These are phyloP conservation scores for Danionella dracula DNA, from an alignment of 2,797 vertebrate genomes.

Conservation along the genomic window DNA sequence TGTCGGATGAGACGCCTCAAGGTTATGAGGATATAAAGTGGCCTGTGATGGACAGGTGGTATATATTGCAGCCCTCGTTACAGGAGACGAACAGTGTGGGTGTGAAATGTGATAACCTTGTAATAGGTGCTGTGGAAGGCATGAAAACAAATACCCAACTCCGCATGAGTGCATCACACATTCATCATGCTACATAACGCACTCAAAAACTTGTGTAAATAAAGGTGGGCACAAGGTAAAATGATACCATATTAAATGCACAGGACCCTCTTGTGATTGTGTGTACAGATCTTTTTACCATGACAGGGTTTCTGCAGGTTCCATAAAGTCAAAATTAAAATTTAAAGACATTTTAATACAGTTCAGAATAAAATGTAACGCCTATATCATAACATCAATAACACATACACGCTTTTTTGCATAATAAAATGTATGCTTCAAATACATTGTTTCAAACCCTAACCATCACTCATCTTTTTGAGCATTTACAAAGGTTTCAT, in stretches of 20 bases:
- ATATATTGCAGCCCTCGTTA: conserved; percentile 30
- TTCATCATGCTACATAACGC: neutral
- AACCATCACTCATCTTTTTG: too few species aligned
- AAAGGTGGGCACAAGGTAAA: neutral
- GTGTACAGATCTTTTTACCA: too few species aligned
- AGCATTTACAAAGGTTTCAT: too few species aligned
- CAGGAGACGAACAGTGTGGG: conserved; percentile 46
- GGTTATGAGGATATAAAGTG: conserved; percentile 18
- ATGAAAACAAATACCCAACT: neutral
- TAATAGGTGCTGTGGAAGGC: neutral
- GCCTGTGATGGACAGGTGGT: conserved; percentile 32
- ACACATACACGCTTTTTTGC: too few species aligned
- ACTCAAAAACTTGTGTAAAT: neutral
- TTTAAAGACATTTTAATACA: too few species aligned
- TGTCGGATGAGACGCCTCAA: conserved; percentile 12
- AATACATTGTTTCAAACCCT: too few species aligned
- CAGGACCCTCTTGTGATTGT: neutral
- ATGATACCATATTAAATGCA: neutral
- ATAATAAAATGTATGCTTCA: too few species aligned
- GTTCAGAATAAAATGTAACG: too few species aligned
- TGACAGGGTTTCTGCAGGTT: too few species aligned
- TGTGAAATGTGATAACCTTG: conserved; percentile 62
- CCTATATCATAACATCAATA: too few species aligned
- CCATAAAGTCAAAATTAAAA: too few species aligned
- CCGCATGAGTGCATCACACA: neutral